A percentile compares a stretch with the other conserved stretches of the same genome.
Evolutionary conservation across 2,797 vertebrate genomes (phyloP).

Genomic region (Loriculus beryllinus): DNA sequence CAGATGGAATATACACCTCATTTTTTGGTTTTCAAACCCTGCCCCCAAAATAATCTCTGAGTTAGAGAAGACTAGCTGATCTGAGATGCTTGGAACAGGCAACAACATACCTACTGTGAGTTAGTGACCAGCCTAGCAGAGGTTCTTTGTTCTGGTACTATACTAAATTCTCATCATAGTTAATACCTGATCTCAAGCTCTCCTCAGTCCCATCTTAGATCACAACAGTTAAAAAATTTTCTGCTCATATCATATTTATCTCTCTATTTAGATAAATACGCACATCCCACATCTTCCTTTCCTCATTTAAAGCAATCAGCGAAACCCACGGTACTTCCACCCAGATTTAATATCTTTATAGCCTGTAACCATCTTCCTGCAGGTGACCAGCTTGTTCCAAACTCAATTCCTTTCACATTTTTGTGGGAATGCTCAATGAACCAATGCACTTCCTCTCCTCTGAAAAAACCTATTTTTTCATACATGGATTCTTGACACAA

Average conservation of each 20-base stretch:
- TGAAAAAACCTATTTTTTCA: background rate
- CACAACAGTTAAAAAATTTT: background rate
- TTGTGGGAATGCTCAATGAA: background rate
- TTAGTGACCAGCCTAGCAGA: background rate
- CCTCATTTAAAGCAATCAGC: background rate
- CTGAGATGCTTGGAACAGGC: background rate
- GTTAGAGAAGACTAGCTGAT: background rate
- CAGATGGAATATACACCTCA: background rate
- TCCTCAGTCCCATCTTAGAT: background rate
- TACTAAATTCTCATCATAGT: background rate
- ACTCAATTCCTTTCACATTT: background rate
- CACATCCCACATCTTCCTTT: background rate
- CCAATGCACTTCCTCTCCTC: background rate
- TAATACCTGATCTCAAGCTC: background rate
- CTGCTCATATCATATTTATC: background rate
- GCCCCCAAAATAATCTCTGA: background rate
- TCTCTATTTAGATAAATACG: background rate
- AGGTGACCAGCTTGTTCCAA: background rate
- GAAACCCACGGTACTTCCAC: background rate
- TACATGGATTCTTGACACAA: background rate
- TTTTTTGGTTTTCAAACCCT: background rate
- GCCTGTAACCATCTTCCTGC: background rate
- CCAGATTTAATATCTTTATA: background rate
- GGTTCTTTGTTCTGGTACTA: background rate
- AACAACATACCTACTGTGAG: background rate